Conservation (phyloP, 2,888 invertebrate species). For the Cantharis rufa region DNA sequence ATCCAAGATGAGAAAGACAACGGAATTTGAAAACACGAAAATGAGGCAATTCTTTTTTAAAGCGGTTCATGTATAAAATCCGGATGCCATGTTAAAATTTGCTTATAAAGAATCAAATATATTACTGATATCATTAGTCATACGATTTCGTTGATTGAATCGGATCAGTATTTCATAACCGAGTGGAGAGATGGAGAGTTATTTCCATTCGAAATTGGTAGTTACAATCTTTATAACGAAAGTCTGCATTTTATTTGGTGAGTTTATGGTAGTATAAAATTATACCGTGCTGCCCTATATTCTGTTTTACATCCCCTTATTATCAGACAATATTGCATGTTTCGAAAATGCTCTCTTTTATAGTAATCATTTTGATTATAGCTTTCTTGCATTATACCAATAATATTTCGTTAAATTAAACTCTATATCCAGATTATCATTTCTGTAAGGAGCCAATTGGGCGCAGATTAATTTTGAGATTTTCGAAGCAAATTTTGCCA, state of each 20-base stretch:
- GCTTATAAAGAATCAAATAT: slow-evolving; percentile 4
- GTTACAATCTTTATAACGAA: slow-evolving; percentile 21
- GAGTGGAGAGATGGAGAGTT: slow-evolving; percentile 5
- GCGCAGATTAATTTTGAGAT: not conserved
- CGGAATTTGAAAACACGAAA: slow-evolving; percentile 11
- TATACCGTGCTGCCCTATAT: slow-evolving; percentile 16
- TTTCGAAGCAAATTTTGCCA: not conserved
- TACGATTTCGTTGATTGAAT: slow-evolving; percentile 26
- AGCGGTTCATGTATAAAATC: slow-evolving; percentile 26
- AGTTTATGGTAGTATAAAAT: slow-evolving; percentile 17
- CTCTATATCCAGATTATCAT: not conserved
- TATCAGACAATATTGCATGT: not conserved
- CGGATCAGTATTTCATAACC: slow-evolving; percentile 24
- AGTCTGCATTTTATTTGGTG: slow-evolving; percentile 15
- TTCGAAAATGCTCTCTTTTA: not conserved
- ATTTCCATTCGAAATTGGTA: slow-evolving; percentile 20
- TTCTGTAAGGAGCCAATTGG: not conserved
- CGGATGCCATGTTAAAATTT: slow-evolving; percentile 11
- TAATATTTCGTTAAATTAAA: not conserved
- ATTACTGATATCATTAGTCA: slow-evolving; percentile 22
- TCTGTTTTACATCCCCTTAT: slow-evolving; percentile 1
- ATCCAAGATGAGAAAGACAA: slow-evolving; percentile 15
- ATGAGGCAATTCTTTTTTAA: slow-evolving; percentile 32
- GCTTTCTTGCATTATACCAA: not conserved
- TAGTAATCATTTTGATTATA: not conserved